These are phyloP conservation scores for Cryptoblepharus egeriae DNA, from an alignment of 2,797 vertebrate species.

Conservation along the genomic window DNA sequence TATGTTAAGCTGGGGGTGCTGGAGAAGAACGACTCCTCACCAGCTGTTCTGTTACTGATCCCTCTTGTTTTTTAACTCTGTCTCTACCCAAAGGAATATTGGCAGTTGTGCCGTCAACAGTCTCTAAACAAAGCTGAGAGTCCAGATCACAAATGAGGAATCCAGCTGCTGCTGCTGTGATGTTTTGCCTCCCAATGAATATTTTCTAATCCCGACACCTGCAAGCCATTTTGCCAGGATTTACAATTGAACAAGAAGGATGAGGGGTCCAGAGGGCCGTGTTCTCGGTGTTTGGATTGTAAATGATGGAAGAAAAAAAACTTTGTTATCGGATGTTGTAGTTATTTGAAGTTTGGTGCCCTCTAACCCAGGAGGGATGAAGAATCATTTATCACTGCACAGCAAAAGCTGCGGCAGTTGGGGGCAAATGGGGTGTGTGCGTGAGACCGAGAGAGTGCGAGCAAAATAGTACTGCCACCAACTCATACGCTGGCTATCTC, in stretches of 20 bases:
- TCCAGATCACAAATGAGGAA: constrained; percentile 88
- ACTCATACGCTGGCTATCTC: constrained; percentile 56
- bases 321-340: constrained; percentile 86
- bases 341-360: constrained; percentile 88
- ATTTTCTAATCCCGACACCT: constrained; percentile 98
- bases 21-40: constrained; percentile 40
- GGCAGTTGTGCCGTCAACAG: constrained; percentile 82
- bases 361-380: constrained; percentile 81
- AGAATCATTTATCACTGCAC: constrained; percentile 83
- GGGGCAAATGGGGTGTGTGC: background rate
- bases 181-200: constrained; percentile 87
- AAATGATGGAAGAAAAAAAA: constrained; percentile 88
- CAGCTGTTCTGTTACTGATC: constrained; percentile 86
- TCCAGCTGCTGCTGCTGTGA: constrained; percentile 86
- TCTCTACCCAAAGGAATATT: constrained; percentile 81
- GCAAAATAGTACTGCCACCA: constrained; percentile 39
- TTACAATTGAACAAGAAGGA: constrained; percentile 92
- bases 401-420: constrained; percentile 70
- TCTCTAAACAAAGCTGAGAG: constrained; percentile 89
- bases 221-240: constrained; percentile 98
- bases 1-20: constrained; percentile 72
- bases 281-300: constrained; percentile 89
- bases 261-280: constrained; percentile 82
- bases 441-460: too few relatives aligned
- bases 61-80: constrained; percentile 77